These are phyloP conservation scores for Oncorhynchus gorbuscha DNA, from an alignment of 2,113 vertebrate species.

Conservation along the genomic window DNA sequence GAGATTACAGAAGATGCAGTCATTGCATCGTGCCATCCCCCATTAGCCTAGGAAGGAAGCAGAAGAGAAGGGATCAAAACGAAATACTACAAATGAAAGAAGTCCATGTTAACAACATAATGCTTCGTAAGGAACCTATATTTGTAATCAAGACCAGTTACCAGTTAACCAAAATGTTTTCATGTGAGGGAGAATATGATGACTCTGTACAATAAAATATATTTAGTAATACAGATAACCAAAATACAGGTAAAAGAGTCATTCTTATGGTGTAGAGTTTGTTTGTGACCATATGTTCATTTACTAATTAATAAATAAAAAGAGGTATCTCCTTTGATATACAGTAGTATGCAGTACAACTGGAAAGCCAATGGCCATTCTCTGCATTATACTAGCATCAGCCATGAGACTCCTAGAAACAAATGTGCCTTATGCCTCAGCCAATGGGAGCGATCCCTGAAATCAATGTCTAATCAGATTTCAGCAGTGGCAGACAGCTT, in stretches of 20 bases:
- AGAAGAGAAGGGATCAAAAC: slow-evolving; percentile 7
- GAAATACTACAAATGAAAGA: slow-evolving; percentile 20
- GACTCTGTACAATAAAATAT: neutral
- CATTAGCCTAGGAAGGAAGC: slow-evolving; percentile 85
- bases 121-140: neutral
- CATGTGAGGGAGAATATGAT: neutral
- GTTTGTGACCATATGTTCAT: neutral
- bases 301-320: slow-evolving; percentile 35
- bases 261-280: neutral
- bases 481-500: slow-evolving; percentile 79
- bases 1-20: slow-evolving; percentile 98
- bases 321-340: slow-evolving; percentile 27
- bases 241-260: neutral
- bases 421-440: slow-evolving; percentile 84
- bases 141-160: neutral
- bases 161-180: neutral
- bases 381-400: slow-evolving; percentile 62
- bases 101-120: neutral
- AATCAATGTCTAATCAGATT: slow-evolving; percentile 97
- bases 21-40: slow-evolving; percentile 95
- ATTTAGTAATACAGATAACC: too few species aligned
- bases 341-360: slow-evolving; percentile 3
- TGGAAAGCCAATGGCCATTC: slow-evolving; percentile 55
- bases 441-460: slow-evolving; percentile 84
- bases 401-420: slow-evolving; percentile 73